Evolutionary conservation across 1,140 invertebrate genomes (phyloP).

Genomic region (Apocrypta bakeri): DNA sequence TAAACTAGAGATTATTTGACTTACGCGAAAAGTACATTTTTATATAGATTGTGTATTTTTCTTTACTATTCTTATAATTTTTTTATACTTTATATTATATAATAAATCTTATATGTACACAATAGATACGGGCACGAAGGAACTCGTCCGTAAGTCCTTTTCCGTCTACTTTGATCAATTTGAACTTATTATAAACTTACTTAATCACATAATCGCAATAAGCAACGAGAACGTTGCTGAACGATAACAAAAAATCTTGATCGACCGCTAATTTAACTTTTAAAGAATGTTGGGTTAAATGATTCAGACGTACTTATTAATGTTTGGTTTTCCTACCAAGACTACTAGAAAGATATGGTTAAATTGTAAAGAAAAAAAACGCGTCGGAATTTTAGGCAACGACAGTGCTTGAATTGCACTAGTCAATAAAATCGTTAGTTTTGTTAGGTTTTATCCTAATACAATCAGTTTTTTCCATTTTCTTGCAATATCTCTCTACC

Average conservation of each 20-base stretch:
- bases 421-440: too few relatives aligned
- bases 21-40: conserved; percentile 53
- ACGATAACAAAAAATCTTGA: conserved; percentile 24
- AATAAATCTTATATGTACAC: conserved; percentile 66
- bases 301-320: not conserved
- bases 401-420: conserved; percentile 28
- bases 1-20: conserved; percentile 43
- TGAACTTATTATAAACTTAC: conserved; percentile 35
- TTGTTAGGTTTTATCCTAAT: conserved; percentile 35
- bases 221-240: conserved; percentile 4
- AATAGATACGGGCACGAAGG: conserved; percentile 66
- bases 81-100: conserved; percentile 61
- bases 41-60: conserved; percentile 48
- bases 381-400: conserved; percentile 21
- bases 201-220: conserved; percentile 6
- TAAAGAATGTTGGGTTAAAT: conserved; percentile 3
- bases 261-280: too few relatives aligned
- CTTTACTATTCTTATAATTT: conserved; percentile 54
- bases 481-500: conserved; percentile 39
- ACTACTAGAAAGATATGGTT: conserved; percentile 9
- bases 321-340: not conserved
- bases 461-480: conserved; percentile 34
- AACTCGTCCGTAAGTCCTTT: conserved; percentile 66
- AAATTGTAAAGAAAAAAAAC: conserved; percentile 22
- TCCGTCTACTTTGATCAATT: conserved; percentile 58